These are phyloP conservation scores for Arion vulgaris DNA, from an alignment of 1,140 invertebrate genomes.

Conservation along the genomic window DNA sequence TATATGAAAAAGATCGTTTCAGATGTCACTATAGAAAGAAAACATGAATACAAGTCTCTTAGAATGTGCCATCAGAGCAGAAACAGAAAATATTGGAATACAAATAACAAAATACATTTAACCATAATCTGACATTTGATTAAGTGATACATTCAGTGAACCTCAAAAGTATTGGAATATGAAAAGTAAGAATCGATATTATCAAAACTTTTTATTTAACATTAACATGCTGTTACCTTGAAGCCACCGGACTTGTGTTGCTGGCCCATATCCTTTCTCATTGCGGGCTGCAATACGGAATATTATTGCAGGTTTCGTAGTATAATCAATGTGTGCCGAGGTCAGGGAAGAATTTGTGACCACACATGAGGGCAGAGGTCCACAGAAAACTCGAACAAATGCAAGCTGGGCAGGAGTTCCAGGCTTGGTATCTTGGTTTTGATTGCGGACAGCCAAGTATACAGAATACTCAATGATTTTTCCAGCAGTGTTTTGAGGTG, in stretches of 20 bases:
- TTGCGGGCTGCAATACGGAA: slow-evolving; percentile 99
- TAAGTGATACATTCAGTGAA: too few relatives aligned
- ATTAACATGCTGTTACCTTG: too few relatives aligned
- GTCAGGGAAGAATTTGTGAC: slow-evolving; percentile 88
- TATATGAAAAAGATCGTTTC: too few relatives aligned
- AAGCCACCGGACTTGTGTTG: slow-evolving; percentile 99
- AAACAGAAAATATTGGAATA: too few relatives aligned
- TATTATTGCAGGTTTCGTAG: slow-evolving; percentile 98
- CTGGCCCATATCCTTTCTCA: slow-evolving; percentile 98
- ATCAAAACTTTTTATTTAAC: too few relatives aligned
- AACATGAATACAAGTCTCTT: too few relatives aligned
- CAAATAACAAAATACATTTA: too few relatives aligned
- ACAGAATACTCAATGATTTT: slow-evolving; percentile 98
- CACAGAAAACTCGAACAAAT: slow-evolving; percentile 98
- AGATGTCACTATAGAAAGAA: too few relatives aligned
- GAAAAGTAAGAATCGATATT: too few relatives aligned
- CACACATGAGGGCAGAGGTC: slow-evolving; percentile 91
- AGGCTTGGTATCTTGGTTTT: slow-evolving; percentile 65
- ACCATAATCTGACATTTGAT: too few relatives aligned
- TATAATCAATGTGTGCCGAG: slow-evolving; percentile 93
- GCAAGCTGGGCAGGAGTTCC: slow-evolving; percentile 83
- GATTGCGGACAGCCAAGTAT: slow-evolving; percentile 92
- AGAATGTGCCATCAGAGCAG: too few relatives aligned
- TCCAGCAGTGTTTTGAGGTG: slow-evolving; percentile 89
- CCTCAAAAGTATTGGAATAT: too few relatives aligned